phyloP scores from a whole-genome alignment of 2,888 invertebrate species.

The Lacanobia wlatinum region DNA sequence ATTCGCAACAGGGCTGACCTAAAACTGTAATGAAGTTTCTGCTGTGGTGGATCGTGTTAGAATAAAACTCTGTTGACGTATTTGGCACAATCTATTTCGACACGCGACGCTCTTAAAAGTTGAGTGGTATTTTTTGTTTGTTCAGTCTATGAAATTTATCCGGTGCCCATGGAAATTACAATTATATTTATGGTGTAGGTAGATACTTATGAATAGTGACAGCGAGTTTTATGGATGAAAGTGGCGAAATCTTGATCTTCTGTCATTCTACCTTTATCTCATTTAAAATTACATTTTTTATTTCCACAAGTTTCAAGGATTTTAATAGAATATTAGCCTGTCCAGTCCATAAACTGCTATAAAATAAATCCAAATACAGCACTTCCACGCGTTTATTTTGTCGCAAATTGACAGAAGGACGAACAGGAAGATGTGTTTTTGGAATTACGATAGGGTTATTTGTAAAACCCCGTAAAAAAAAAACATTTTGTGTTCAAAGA shows the following conservation, averaged over 20 bases:
- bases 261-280: background rate
- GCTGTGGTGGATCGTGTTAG: conserved; percentile 17
- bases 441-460: background rate
- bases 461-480: background rate
- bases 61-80: conserved; percentile 35
- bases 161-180: conserved; percentile 5
- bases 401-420: background rate
- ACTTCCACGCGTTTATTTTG: background rate
- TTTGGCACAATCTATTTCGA: conserved; percentile 35
- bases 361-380: background rate
- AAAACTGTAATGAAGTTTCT: conserved; percentile 39
- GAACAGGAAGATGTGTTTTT: background rate
- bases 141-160: background rate
- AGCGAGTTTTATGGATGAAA: background rate
- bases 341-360: background rate
- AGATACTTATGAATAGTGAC: background rate
- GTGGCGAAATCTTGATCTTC: background rate
- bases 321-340: background rate
- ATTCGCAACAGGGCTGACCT: conserved; percentile 27
- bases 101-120: conserved; percentile 10
- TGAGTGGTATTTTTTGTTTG: conserved; percentile 23
- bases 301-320: background rate
- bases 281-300: background rate
- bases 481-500: conserved; percentile 3
- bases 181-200: conserved; percentile 2